Base-by-base conservation (phyloP, 2,888 invertebrate species). In the Ectemnius cavifrons region DNA sequence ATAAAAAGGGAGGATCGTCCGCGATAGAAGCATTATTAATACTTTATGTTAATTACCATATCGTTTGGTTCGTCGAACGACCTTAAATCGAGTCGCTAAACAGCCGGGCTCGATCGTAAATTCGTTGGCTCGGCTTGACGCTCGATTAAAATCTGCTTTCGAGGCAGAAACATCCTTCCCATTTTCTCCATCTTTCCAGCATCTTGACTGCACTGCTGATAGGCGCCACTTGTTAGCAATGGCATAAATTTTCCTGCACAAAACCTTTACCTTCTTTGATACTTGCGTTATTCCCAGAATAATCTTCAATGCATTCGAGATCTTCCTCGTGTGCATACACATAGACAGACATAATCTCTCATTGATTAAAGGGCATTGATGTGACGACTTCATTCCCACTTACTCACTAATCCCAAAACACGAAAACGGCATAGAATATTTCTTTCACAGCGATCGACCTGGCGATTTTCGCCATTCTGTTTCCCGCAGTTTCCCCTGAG, bases 21-120 rank as follows among this genome's bases (percentile, higher is more conserved):
- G 81, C 84, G 85, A 84, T 79, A 85, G 85, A 84, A 77, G 83
- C 84, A 86, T 89, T 90, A 89, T 89, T 90, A 89, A 89, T 88
- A 89, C 89, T 90, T 90, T 89, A 90, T 90, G 89, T 86, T 90
- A 90, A 90, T 90, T 89, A 87, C 86, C 87, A 80, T 83, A 86
- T 81, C 85, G 85, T 87, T 87, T 84, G 79, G 86, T 85, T 83
- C 83, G 84, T 84, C 85, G 85, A 86, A 86, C 85, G 87, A 85
- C 80, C 84, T 87, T 89, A 87, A 89, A 89, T 88, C 83, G 88
- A 81, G 84, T 82, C 77, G 85, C 84, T 84, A 82, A 89, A 87
- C 84, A 84, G 84, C 85, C 84, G 71, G 78, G 80, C 81, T 77
- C 69, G 77, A 77, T 86, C 89, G 84, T 90, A 90, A 90, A 90